Evolutionary conservation across 1,140 invertebrate species (phyloP).

Genomic region (Monomorium pharaonis): DNA sequence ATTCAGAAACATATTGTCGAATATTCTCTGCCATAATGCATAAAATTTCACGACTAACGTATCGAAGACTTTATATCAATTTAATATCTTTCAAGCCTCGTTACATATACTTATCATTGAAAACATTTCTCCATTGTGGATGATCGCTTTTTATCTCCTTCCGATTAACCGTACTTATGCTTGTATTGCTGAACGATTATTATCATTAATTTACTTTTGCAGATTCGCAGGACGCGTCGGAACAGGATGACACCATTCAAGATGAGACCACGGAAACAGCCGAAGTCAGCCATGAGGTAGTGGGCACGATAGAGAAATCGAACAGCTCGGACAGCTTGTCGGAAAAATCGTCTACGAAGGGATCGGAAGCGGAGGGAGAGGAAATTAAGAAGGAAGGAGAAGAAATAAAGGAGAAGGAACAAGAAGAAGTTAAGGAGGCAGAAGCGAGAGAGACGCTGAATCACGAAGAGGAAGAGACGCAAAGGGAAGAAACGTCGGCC

Average conservation of each 20-base stretch:
- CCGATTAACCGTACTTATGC: background rate
- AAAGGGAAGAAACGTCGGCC: conserved; percentile 68
- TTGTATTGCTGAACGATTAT: background rate
- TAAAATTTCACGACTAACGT: conserved; percentile 10
- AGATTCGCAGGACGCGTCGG: conserved; percentile 37
- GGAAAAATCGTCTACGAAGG: background rate
- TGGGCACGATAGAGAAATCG: background rate
- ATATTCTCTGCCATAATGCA: background rate
- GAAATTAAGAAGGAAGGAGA: background rate
- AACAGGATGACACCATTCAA: conserved; percentile 11
- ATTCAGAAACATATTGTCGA: background rate
- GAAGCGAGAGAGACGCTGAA: background rate
- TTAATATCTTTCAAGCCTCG: conserved; percentile 11
- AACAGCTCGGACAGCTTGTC: conserved; percentile 11
- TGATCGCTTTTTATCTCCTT: conserved; percentile 34
- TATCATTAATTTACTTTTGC: background rate
- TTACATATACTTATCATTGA: background rate
- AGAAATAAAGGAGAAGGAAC: background rate
- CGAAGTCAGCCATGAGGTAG: background rate
- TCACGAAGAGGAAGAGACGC: conserved; percentile 51
- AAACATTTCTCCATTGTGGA: background rate
- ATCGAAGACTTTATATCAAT: conserved; percentile 12
- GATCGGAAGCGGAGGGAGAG: background rate
- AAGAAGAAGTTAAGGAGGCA: background rate
- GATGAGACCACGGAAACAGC: conserved; percentile 10